Base-by-base conservation (phyloP, 2,888 invertebrate genomes). In the Aplocera efformata region DNA sequence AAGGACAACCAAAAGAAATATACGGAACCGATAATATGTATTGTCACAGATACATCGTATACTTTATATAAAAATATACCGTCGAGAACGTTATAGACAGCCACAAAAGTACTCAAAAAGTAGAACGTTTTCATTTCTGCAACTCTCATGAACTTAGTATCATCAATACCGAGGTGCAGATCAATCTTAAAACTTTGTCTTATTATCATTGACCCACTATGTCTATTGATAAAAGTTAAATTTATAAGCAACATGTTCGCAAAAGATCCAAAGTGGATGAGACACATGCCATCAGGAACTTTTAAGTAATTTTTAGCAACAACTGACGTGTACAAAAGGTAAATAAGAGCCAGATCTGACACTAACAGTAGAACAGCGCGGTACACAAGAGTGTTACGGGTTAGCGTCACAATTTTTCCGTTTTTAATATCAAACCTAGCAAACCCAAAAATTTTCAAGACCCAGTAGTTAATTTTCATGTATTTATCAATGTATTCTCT, bases 121-220 rank as follows among this genome's bases (percentile, higher is more conserved):
- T 43, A 17, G 8, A 53, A 72, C 0, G 54, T 43, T 13, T 45
- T 63, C 0, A 56, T 40, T 1, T 56, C 53, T 1, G 65, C 47
- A 3, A 63, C 45, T 53, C 83, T 68, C 70, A 84, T 69, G 29
- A 77, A 78, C 27, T 57, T 60, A 0, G 82, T 80, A 44, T 79
- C 69, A n/a, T 67, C 46, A 1, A 58, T 50, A 7, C 79, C 80
- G 0, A 84, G 50, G 22, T 72, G 58, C 5, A 47, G 26, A 43
- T 84, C 84, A 0, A 80, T 67, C 24, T 78, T 62, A 5, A 79
- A 67, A 30, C 55, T 59, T 17, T 55, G 50, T 6, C 63, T 50
- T 1, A 81, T 47, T 1, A 81, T 36, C 1, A 60, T 49, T 0
- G 63, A 34, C 5, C 67, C 73, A 7, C 56, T 53, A 8, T 49